Percentiles rank a stretch among this genome's conserved stretches.
These are phyloP conservation scores for Phalacrocorax carbo DNA, from an alignment of 2,113 vertebrate genomes.

Conservation along the genomic window DNA sequence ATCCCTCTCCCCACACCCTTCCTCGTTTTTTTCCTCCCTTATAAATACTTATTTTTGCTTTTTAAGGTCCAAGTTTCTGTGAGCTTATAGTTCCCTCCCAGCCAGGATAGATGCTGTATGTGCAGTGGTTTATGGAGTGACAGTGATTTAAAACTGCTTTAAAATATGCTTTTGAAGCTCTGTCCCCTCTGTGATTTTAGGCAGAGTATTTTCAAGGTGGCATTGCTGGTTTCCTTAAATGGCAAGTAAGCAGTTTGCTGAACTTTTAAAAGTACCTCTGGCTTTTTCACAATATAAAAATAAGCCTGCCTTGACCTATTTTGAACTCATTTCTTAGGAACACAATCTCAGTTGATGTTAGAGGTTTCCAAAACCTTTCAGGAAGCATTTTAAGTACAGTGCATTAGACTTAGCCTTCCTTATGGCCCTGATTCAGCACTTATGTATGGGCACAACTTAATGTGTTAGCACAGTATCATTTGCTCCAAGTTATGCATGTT, in stretches of 20 bases:
- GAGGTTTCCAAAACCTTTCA: neutral
- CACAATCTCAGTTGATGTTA: neutral
- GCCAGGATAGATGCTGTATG: neutral
- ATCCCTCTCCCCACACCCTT: neutral
- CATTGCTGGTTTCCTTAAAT: neutral
- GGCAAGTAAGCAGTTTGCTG: neutral
- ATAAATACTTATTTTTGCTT: neutral
- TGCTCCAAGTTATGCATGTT: neutral
- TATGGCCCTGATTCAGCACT: conserved; percentile 8
- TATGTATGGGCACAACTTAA: neutral
- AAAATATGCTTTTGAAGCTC: neutral
- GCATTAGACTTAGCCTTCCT: neutral
- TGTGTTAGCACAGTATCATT: neutral
- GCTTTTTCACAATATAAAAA: neutral
- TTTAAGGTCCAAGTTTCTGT: neutral
- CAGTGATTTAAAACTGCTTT: neutral
- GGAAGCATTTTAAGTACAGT: neutral
- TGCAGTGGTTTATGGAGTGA: neutral
- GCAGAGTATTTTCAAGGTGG: neutral
- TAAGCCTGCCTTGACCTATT: neutral
- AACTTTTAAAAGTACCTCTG: neutral
- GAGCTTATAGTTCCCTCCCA: neutral
- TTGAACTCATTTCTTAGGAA: neutral
- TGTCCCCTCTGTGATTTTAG: neutral
- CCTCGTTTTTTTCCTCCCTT: neutral